Base-by-base conservation (phyloP, 2,113 vertebrate species). In the Mormyrus iriodes region DNA sequence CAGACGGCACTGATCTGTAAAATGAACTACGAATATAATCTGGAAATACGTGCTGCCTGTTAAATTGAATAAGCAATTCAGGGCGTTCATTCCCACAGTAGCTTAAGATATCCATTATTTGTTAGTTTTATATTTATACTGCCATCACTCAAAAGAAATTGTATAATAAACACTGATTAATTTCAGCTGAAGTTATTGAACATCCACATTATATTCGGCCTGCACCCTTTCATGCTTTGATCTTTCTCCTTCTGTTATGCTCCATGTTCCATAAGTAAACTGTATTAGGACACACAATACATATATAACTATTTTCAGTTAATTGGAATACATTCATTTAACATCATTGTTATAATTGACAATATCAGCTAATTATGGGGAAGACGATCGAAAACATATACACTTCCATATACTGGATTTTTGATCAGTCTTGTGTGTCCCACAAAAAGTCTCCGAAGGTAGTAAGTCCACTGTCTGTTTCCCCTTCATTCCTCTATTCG, bases 401-500 rank as follows among this genome's bases (percentile, higher is more conserved):
- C 17, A 42, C n/a, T 39, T 86, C 13, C 35, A 76, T 76, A 39
- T 39, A 76, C 13, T 39, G 13, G 13, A 55, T 55, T 86, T 86
- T 13, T 53, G 27, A 46, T 39, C 27, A 35, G 51, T 31, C 4
- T 86, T 86, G 19, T 39, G 31, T n/a, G 44, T 84, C 24, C 44
- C n/a, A 48, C 19, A 46, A 21, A 48, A 86, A 53, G 13, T 86
- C 85, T 86, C 27, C 51, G 5, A 53, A 17, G 31, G 85, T 53
- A 19, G 27, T 53, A 27, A 35, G 24, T 55, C 48, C 27, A 10
- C 48, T 86, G 10, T 52, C 15, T 52, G 51, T 86, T 39, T 86
- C 94, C 90, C 90, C 93, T 92, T 93, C 93, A 93, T 95, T 94
- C 94, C 94, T 94, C 92, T 92, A 92, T n/a, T n/a, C 93, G 93